Evolutionary conservation across 1,140 invertebrate species (phyloP).

Genomic region (Camponotus pennsylvanicus): DNA sequence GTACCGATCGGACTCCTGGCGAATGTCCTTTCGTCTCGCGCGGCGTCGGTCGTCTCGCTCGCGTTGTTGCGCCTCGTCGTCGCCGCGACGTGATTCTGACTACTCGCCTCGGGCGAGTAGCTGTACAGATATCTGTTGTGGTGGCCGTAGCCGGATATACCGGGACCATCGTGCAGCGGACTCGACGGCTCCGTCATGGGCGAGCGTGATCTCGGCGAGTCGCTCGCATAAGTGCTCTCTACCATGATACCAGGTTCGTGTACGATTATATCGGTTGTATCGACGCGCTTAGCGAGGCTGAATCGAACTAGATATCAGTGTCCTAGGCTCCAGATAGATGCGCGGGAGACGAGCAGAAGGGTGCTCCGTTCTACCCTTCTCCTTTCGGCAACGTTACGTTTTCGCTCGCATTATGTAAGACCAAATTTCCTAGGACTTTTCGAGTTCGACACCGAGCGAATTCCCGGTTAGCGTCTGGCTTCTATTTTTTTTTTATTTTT

Average conservation of each 20-base stretch:
- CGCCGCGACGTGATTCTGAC: conserved; percentile 57
- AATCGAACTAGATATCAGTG: neutral
- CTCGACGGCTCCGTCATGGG: conserved; percentile 83
- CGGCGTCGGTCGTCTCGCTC: conserved; percentile 51
- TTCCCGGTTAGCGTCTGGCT: no score
- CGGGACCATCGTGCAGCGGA: conserved; percentile 80
- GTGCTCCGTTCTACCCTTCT: neutral
- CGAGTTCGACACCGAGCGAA: neutral
- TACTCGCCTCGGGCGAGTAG: conserved; percentile 73
- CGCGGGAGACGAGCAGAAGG: neutral
- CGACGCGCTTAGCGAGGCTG: neutral
- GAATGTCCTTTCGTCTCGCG: conserved; percentile 62
- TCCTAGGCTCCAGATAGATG: neutral
- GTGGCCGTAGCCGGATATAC: conserved; percentile 73
- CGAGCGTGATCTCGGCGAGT: conserved; percentile 83
- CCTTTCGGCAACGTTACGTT: conserved; percentile 18
- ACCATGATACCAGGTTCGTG: conserved; percentile 77
- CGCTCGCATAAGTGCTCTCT: conserved; percentile 82
- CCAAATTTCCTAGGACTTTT: neutral
- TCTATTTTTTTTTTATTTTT: neutral
- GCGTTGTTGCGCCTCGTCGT: conserved; percentile 64
- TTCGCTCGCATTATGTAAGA: neutral
- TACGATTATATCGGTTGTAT: neutral
- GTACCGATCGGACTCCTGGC: conserved; percentile 75
- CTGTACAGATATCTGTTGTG: conserved; percentile 77